phyloP scores from a whole-genome alignment of 1,140 invertebrate species.

The Eriosoma lanigerum region DNA sequence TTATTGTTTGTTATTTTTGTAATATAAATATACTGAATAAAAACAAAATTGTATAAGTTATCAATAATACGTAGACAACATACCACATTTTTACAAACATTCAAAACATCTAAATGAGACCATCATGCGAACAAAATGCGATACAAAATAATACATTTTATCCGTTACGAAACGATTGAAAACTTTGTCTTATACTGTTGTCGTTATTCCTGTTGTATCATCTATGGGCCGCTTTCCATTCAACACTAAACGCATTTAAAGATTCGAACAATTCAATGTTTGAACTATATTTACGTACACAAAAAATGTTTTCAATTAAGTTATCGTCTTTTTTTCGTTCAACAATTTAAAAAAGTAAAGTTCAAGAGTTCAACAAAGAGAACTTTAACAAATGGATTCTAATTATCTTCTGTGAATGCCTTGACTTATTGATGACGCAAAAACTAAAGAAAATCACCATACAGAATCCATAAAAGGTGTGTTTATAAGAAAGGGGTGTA shows the following conservation, averaged over 20 bases:
- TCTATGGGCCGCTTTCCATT: not conserved
- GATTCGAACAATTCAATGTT: not conserved
- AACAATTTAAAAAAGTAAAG: not conserved
- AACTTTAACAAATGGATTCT: conserved; percentile 1
- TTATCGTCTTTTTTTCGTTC: not conserved
- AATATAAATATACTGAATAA: too few relatives aligned
- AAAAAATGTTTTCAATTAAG: not conserved
- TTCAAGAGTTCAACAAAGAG: not conserved
- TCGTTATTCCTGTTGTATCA: not conserved
- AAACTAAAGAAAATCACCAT: not conserved
- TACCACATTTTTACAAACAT: too few relatives aligned
- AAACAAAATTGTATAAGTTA: too few relatives aligned
- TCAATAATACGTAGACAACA: too few relatives aligned
- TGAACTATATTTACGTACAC: not conserved
- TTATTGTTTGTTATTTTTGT: too few relatives aligned
- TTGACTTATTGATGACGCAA: not conserved
- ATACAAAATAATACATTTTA: conserved; percentile 2
- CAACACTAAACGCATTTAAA: not conserved
- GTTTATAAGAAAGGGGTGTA: too few relatives aligned
- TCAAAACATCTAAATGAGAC: too few relatives aligned
- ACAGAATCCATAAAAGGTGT: not conserved
- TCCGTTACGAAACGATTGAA: not conserved
- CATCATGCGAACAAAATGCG: not conserved
- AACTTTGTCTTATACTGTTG: not conserved
- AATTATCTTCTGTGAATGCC: not conserved